Evolutionary conservation across 2,888 invertebrate genomes (phyloP).

Genomic region (Aspidapion aeneum): DNA sequence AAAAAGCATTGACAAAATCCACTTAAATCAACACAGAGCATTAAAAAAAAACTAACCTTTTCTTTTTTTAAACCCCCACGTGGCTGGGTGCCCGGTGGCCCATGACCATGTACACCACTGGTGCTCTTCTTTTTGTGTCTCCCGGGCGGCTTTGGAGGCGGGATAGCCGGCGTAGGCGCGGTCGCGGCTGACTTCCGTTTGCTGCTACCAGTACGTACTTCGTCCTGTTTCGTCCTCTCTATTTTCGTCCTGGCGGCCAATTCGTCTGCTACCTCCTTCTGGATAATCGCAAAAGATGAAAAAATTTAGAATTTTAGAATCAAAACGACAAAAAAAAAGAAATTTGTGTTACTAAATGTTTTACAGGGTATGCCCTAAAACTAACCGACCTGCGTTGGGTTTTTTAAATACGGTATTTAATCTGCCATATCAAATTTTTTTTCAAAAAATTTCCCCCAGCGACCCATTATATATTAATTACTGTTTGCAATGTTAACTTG

Average conservation of each 20-base stretch:
- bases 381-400: too few species aligned
- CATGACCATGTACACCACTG: slow-evolving; percentile 20
- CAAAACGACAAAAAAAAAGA: too few species aligned
- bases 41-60: slow-evolving; percentile 52
- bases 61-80: slow-evolving; percentile 54
- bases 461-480: too few species aligned
- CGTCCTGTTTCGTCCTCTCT: slow-evolving; percentile 60
- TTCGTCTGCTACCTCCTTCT: slow-evolving; percentile 75
- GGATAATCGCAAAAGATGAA: slow-evolving; percentile 8
- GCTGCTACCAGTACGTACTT: slow-evolving; percentile 57
- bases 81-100: slow-evolving; percentile 9
- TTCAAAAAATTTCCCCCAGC: too few species aligned
- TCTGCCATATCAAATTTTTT: too few species aligned
- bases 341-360: too few species aligned
- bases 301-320: slow-evolving; percentile 10
- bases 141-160: slow-evolving; percentile 23
- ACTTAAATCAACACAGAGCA: too few species aligned
- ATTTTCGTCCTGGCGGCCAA: slow-evolving; percentile 67
- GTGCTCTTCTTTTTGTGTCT: slow-evolving; percentile 27
- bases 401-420: too few species aligned
- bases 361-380: too few species aligned
- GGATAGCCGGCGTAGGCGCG: slow-evolving; percentile 42
- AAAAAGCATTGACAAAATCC: too few species aligned
- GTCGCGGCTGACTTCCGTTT: slow-evolving; percentile 54
- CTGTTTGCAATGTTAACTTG: too few species aligned